Evolutionary conservation across 2,113 vertebrate species (phyloP).

Genomic region (Indri indri): DNA sequence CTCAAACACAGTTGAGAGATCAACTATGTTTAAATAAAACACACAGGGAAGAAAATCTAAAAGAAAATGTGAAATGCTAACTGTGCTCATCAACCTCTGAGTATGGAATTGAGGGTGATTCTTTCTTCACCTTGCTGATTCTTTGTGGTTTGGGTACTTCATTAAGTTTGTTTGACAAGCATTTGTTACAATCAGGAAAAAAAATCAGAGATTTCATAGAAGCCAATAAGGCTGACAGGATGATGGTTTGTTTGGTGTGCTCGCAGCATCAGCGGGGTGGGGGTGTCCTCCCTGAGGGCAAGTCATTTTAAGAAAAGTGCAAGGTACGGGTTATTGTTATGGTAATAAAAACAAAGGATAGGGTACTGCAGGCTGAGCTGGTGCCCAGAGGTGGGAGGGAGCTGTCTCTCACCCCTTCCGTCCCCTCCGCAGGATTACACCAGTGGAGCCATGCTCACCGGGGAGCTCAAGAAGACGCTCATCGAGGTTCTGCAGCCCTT

Average conservation of each 20-base stretch:
- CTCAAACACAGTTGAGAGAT: fast-evolving
- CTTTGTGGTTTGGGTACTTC: background rate
- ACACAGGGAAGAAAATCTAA: fast-evolving
- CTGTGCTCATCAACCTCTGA: background rate
- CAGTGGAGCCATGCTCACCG: slow-evolving; percentile 94
- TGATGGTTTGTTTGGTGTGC: background rate
- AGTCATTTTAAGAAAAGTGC: background rate
- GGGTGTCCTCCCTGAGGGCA: background rate
- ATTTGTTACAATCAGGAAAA: background rate
- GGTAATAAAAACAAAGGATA: too few species aligned
- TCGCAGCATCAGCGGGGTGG: background rate
- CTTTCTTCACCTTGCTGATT: background rate
- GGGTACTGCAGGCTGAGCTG: background rate
- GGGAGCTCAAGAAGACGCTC: slow-evolving; percentile 95
- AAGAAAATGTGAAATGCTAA: fast-evolving
- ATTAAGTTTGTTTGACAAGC: background rate
- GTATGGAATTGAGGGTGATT: background rate
- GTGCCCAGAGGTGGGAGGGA: background rate
- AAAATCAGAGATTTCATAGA: background rate
- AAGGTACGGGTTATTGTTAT: background rate
- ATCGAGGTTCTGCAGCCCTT: slow-evolving; percentile 95
- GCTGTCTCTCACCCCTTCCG: background rate
- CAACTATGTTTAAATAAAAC: background rate
- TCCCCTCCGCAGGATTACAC: slow-evolving; percentile 90
- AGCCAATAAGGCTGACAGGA: background rate